phyloP scores from a whole-genome alignment of 2,888 invertebrate species.

The Athripsodes cinereus region DNA sequence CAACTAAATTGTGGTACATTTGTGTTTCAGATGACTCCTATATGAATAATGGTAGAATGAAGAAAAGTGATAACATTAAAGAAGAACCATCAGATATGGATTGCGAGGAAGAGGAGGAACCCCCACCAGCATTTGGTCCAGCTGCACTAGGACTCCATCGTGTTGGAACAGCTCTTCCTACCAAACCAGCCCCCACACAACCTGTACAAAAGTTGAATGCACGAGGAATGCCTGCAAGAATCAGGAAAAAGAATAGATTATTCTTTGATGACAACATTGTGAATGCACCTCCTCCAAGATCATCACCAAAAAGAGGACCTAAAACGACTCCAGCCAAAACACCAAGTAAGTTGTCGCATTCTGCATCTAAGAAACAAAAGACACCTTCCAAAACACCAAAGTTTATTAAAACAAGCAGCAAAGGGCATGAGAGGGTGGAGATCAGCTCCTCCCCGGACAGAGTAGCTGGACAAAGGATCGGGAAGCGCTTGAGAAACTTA shows the following conservation, averaged over 20 bases:
- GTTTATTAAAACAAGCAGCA: conserved; percentile 33
- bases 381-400: conserved; percentile 51
- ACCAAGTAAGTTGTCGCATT: conserved; percentile 35
- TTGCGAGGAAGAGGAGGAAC: conserved; percentile 61
- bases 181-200: conserved; percentile 60
- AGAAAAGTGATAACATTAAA: conserved; percentile 37
- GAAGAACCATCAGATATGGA: conserved; percentile 58
- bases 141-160: conserved; percentile 76
- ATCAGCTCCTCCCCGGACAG: conserved; percentile 60
- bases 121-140: conserved; percentile 67
- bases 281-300: conserved; percentile 69
- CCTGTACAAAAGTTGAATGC: conserved; percentile 78
- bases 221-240: conserved; percentile 84
- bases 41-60: conserved; percentile 45
- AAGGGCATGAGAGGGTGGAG: conserved; percentile 30
- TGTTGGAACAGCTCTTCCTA: conserved; percentile 70
- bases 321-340: conserved; percentile 48
- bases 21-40: conserved; percentile 15
- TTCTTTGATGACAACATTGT: conserved; percentile 88
- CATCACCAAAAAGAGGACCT: conserved; percentile 62
- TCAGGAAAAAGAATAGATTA: conserved; percentile 80
- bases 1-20: not conserved
- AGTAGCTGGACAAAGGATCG: conserved; percentile 83
- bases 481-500: conserved; percentile 82
- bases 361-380: conserved; percentile 47